Conservation (phyloP, 2,888 invertebrate genomes). For the Nasonia oneida region DNA sequence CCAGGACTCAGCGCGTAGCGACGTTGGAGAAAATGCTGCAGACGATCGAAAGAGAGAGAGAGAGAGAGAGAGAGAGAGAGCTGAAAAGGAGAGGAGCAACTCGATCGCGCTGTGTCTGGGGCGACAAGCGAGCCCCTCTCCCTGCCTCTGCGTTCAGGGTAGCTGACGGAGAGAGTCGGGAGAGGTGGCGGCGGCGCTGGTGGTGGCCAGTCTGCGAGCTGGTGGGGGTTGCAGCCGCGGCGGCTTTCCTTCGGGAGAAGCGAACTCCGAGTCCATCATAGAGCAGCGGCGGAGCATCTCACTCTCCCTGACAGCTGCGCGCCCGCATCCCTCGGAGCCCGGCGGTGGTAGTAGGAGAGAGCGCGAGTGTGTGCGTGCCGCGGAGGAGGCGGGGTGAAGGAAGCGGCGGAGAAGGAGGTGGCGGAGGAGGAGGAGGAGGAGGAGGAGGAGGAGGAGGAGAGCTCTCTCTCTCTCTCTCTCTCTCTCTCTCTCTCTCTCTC, state of each 20-base stretch:
- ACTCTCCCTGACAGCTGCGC: neutral
- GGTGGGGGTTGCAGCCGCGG: constrained; percentile 39
- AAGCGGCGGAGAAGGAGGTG: constrained; percentile 52
- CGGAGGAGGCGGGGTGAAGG: constrained; percentile 52
- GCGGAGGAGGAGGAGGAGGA: constrained; percentile 51
- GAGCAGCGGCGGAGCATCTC: constrained; percentile 1
- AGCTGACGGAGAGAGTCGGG: neutral
- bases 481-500: neutral
- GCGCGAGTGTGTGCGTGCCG: constrained; percentile 62
- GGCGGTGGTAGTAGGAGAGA: constrained; percentile 50
- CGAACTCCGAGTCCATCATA: neutral
- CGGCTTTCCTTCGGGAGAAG: neutral
- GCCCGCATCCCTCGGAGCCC: neutral
- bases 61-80: too few relatives aligned
- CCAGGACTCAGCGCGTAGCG: neutral
- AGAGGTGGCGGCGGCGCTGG: constrained; percentile 32
- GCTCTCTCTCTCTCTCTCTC: neutral
- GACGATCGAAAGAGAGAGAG: too few relatives aligned
- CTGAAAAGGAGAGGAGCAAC: neutral
- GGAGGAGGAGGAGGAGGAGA: constrained; percentile 63
- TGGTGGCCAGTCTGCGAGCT: constrained; percentile 25
- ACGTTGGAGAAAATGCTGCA: neutral
- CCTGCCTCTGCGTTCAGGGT: constrained; percentile 60
- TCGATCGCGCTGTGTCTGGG: neutral
- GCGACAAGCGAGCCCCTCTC: constrained; percentile 45